phyloP scores from a whole-genome alignment of 1,140 invertebrate species.

The Nilaparvata lugens region DNA sequence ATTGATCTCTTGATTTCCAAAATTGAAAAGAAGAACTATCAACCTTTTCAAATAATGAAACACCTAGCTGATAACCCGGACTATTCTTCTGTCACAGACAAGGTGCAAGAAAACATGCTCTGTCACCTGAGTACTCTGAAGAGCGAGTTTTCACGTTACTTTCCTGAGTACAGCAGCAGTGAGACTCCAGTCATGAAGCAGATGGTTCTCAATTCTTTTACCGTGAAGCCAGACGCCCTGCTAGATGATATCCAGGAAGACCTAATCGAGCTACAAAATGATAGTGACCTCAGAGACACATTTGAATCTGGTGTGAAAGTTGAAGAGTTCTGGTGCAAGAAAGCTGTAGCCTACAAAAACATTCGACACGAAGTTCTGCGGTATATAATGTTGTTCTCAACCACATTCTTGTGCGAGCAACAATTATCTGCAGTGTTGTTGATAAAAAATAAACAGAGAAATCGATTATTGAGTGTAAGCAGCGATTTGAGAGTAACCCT shows the following conservation, averaged over 20 bases:
- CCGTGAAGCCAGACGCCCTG: not conserved
- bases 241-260: constrained; percentile 4
- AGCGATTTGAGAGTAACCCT: constrained; percentile 17
- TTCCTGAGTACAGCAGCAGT: constrained; percentile 6
- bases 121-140: constrained; percentile 12
- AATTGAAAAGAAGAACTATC: not conserved
- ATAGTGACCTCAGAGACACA: constrained; percentile 1
- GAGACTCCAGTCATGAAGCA: constrained; percentile 4
- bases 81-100: not conserved
- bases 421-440: constrained; percentile 20
- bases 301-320: constrained; percentile 9
- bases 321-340: constrained; percentile 9
- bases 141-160: constrained; percentile 11
- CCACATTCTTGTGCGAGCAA: constrained; percentile 22
- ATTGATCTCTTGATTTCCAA: constrained; percentile 21
- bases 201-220: constrained; percentile 10
- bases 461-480: constrained; percentile 14
- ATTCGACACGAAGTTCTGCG: not conserved
- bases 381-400: constrained; percentile 14
- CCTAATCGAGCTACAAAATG: constrained; percentile 5
- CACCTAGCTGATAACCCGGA: not conserved
- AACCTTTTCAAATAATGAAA: constrained; percentile 1
- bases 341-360: not conserved
- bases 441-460: constrained; percentile 25
- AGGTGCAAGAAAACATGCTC: constrained; percentile 8